Evolutionary conservation across 2,797 vertebrate genomes (phyloP).

Genomic region (Jordanella pulchra): DNA sequence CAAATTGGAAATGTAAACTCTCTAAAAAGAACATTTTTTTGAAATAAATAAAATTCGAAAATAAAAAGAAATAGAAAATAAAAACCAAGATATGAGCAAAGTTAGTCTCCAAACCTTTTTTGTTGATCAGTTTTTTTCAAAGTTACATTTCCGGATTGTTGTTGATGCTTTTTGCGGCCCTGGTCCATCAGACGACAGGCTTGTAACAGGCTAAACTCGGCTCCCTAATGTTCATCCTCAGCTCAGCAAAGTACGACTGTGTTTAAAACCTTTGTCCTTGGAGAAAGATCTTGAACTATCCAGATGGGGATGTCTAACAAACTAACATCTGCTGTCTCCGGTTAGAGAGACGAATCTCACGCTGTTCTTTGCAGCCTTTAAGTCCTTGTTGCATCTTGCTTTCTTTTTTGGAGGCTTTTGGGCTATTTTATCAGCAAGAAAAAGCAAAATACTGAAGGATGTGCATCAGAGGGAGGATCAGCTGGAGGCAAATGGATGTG

Average conservation of each 20-base stretch:
- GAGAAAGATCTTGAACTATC: background rate
- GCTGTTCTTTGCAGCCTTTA: background rate
- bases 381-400: background rate
- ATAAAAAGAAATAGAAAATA: too few relatives aligned
- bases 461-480: background rate
- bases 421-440: background rate
- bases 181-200: background rate
- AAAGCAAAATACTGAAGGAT: background rate
- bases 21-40: too few relatives aligned
- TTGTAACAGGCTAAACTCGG: background rate
- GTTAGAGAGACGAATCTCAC: background rate
- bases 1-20: too few relatives aligned
- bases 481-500: background rate
- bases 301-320: background rate
- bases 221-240: background rate
- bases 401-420: background rate
- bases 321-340: background rate
- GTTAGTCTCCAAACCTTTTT: too few relatives aligned
- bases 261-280: slow-evolving; percentile 1
- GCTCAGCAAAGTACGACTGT: background rate
- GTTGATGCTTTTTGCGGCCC: too few relatives aligned
- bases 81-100: too few relatives aligned
- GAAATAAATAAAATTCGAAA: too few relatives aligned
- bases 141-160: too few relatives aligned
- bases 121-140: too few relatives aligned